Base-by-base conservation (phyloP, 2,113 vertebrate species). In the Anhinga rufa region DNA sequence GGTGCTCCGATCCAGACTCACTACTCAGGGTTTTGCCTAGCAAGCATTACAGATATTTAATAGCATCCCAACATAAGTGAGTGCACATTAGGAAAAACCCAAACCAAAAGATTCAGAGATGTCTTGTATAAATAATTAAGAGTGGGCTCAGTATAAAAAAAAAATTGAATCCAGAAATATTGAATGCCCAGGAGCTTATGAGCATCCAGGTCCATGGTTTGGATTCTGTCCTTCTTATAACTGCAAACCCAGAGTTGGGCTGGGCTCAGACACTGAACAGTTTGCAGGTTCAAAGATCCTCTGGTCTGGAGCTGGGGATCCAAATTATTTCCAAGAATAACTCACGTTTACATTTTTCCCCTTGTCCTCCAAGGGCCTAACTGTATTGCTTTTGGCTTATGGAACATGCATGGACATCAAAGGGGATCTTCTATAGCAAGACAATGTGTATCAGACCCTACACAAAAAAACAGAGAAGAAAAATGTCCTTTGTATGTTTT, bases 311-410 rank as follows among this genome's bases (percentile, higher is more conserved):
- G 40, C 29, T 93, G 48, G 26, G 42, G 57, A 89, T 87, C 31
- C 86, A 89, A 54, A 44, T 82, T 49, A 87, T 55, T 69, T 95
- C 86, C 81, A 95, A 93, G 49, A 92, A 87, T 42, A 95, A 85
- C 40, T 87, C 64, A 61, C 4, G 60, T 82, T 91, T 93, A 84
- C 28, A 42, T 81, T 92, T 95, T 94, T 40, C 36, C 54, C 46
- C 60, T 91, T 85, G 75, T 95, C 51, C 38, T 90, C 25, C 58
- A 89, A 71, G 70, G 58, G 61, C 54, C 61, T 87, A 64, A 71
- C 49, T 88, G 10, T 94, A 86, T 82, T 91, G 52, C 40, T 82
- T 65, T 92, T 93, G 81, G 89, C 78, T 88, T 69, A 80, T 18
- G 42, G 32, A 95, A 80, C 2, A 2, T 51, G 46, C 55, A 77